Conservation (phyloP, 2,113 vertebrate species). For the Cisticola juncidis region DNA sequence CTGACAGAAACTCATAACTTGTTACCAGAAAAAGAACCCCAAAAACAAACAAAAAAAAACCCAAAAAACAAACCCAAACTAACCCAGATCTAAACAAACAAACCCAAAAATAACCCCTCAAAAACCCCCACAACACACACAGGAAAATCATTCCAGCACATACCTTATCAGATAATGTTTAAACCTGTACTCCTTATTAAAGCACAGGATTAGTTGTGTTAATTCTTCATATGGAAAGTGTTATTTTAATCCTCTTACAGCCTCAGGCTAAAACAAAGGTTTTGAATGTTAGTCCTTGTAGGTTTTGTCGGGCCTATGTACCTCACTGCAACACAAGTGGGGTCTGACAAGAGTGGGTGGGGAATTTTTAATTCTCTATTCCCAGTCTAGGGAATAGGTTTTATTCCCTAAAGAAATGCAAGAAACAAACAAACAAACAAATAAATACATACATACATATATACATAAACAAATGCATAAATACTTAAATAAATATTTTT, state of each 20-base stretch:
- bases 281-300: neutral
- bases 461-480: too few relatives aligned
- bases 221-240: neutral
- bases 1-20: neutral
- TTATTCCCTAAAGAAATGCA: neutral
- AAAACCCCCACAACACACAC: fast-evolving
- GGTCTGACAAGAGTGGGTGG: neutral
- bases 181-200: neutral
- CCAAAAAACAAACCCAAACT: neutral
- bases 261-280: neutral
- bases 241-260: neutral
- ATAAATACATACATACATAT: too few relatives aligned
- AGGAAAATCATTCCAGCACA: neutral
- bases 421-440: neutral
- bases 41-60: neutral
- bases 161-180: neutral
- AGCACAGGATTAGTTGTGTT: neutral
- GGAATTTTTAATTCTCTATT: neutral
- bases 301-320: neutral
- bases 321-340: neutral
- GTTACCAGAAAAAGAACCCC: neutral
- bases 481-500: too few relatives aligned
- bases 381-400: neutral
- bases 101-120: neutral
- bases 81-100: neutral